Evolutionary conservation across 2,797 vertebrate genomes (phyloP).

Genomic region (Myripristis murdjan): DNA sequence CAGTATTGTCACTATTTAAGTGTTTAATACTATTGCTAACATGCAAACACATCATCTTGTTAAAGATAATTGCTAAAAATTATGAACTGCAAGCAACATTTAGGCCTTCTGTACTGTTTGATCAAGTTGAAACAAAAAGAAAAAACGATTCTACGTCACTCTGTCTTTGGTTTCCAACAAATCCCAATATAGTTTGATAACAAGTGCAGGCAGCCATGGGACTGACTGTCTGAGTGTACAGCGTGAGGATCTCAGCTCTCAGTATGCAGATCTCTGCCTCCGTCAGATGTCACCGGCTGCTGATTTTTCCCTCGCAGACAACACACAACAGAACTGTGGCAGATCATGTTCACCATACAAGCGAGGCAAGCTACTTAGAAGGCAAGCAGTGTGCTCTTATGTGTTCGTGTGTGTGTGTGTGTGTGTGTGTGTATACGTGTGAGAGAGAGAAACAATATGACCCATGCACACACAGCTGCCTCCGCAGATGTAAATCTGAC

Average conservation of each 20-base stretch:
- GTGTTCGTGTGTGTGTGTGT: background rate
- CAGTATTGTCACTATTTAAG: too few species aligned
- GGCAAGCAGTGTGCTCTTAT: background rate
- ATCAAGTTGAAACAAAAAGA: background rate
- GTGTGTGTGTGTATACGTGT: background rate
- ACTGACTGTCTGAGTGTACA: background rate
- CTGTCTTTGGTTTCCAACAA: background rate
- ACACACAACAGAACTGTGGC: constrained; percentile 29
- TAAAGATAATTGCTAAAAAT: background rate
- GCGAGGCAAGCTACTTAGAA: constrained; percentile 47
- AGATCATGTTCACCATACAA: constrained; percentile 40
- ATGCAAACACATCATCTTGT: constrained; percentile 7
- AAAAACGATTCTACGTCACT: background rate
- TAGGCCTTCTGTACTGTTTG: background rate
- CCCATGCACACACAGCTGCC: constrained; percentile 8
- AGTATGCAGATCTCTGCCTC: constrained; percentile 10
- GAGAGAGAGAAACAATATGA: constrained; percentile 20
- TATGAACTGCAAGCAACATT: background rate
- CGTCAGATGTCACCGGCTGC: background rate
- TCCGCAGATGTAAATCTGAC: constrained; percentile 43
- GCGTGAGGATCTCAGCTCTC: background rate
- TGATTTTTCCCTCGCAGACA: constrained; percentile 6
- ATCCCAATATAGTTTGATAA: background rate
- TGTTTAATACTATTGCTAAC: too few species aligned
- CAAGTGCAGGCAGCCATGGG: background rate